Evolutionary conservation across 1,140 invertebrate genomes (phyloP).

Genomic region (Brachionus koreanus): DNA sequence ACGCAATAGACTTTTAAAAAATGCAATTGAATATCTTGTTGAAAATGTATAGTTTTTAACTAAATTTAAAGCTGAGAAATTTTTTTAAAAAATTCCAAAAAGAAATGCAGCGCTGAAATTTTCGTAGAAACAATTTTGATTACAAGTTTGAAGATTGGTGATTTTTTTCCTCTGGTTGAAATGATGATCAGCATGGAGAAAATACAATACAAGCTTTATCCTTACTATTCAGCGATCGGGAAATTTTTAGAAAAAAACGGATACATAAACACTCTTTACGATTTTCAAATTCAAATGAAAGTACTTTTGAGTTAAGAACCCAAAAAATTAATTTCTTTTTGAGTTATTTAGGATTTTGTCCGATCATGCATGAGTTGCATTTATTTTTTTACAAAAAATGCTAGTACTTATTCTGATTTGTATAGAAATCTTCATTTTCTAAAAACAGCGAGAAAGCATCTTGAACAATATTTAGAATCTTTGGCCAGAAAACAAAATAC

Average conservation of each 20-base stretch:
- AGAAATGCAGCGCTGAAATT: slow-evolving; percentile 55
- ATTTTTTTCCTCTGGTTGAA: slow-evolving; percentile 52
- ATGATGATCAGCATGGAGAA: slow-evolving; percentile 55
- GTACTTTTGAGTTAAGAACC: slow-evolving; percentile 46
- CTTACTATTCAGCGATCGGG: slow-evolving; percentile 56
- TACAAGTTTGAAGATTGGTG: slow-evolving; percentile 53
- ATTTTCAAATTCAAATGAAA: slow-evolving; percentile 58
- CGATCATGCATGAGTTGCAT: slow-evolving; percentile 57
- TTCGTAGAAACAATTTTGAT: slow-evolving; percentile 57
- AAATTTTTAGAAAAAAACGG: slow-evolving; percentile 54
- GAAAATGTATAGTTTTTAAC: slow-evolving; percentile 50
- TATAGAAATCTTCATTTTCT: slow-evolving; percentile 49
- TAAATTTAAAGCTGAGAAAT: not conserved
- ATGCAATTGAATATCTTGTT: slow-evolving; percentile 55
- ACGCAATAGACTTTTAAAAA: slow-evolving; percentile 54
- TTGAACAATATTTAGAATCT: slow-evolving; percentile 53
- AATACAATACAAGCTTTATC: slow-evolving; percentile 51
- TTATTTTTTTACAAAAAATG: slow-evolving; percentile 52
- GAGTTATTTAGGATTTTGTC: slow-evolving; percentile 53
- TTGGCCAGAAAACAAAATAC: slow-evolving; percentile 49
- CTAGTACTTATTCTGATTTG: slow-evolving; percentile 52
- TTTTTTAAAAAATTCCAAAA: not conserved
- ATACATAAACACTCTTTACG: slow-evolving; percentile 54
- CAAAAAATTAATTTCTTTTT: not conserved
- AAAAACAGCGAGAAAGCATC: slow-evolving; percentile 53